Evolutionary conservation across 1,140 invertebrate genomes (phyloP).

Genomic region (Stenopsyche tienmushanensis): DNA sequence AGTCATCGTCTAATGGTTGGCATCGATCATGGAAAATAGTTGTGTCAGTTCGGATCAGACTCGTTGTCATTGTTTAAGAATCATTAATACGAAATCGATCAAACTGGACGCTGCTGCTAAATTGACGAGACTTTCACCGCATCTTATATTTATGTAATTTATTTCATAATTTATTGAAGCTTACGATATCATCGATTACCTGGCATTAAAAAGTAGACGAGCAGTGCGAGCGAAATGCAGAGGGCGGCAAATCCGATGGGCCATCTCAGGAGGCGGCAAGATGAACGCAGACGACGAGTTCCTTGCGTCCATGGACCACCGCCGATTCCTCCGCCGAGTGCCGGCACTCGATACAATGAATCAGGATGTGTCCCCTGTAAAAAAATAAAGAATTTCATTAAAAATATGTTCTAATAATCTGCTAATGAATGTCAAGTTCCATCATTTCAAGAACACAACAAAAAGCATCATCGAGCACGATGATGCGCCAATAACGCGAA

Average conservation of each 20-base stretch:
- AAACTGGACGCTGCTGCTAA: background rate
- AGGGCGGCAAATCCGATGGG: constrained; percentile 49
- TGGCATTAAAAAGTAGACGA: constrained; percentile 56
- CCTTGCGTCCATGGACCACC: constrained; percentile 29
- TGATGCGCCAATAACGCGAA: background rate
- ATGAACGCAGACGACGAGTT: constrained; percentile 12
- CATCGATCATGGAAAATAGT: constrained; percentile 12
- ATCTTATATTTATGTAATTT: background rate
- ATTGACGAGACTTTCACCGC: background rate
- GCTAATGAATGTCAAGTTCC: background rate
- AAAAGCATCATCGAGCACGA: background rate
- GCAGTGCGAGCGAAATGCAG: constrained; percentile 51
- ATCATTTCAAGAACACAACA: background rate
- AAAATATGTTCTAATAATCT: background rate
- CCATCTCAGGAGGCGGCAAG: constrained; percentile 50
- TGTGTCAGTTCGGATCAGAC: background rate
- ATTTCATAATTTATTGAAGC: background rate
- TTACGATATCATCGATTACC: constrained; percentile 48
- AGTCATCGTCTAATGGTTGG: background rate
- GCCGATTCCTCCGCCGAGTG: constrained; percentile 38
- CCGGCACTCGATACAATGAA: constrained; percentile 51
- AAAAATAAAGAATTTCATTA: constrained; percentile 29
- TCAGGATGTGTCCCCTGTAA: constrained; percentile 55
- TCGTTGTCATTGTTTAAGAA: constrained; percentile 3
- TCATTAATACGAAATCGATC: constrained; percentile 24